These are phyloP conservation scores for Brachylomia viminalis DNA, from an alignment of 2,888 invertebrate genomes.

Conservation along the genomic window DNA sequence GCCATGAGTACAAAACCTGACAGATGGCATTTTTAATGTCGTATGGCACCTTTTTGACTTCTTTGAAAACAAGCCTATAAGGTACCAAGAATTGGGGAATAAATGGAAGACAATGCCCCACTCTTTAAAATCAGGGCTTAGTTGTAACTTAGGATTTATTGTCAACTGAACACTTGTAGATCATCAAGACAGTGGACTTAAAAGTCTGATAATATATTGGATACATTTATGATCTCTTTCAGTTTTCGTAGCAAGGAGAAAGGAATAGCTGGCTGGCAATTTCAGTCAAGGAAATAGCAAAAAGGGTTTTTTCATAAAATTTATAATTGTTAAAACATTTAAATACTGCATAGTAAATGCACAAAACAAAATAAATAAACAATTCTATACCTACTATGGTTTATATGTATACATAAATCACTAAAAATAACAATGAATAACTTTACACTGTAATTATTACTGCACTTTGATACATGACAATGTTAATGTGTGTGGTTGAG, in stretches of 20 bases:
- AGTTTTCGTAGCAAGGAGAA: neutral
- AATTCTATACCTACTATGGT: neutral
- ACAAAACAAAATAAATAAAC: conserved; percentile 9
- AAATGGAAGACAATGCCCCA: neutral
- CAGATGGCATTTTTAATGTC: neutral
- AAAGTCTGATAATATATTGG: neutral
- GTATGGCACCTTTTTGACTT: neutral
- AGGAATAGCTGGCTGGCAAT: neutral
- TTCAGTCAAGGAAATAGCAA: neutral
- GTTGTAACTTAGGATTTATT: neutral
- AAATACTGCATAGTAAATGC: neutral
- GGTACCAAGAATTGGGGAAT: neutral
- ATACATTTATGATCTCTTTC: neutral
- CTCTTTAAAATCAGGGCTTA: neutral
- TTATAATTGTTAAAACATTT: neutral
- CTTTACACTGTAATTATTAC: conserved; percentile 22
- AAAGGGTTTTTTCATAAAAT: neutral
- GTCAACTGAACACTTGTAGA: neutral
- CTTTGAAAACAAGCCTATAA: neutral
- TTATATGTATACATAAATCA: neutral
- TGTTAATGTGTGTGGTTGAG: neutral
- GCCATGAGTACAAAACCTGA: neutral
- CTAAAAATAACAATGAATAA: conserved; percentile 25
- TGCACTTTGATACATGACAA: conserved; percentile 1
- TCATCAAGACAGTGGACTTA: neutral